Evolutionary conservation across 1,140 invertebrate species (phyloP), one percentile per base, ranked within the genome.

Genomic region (Euwallacea similis): DNA sequence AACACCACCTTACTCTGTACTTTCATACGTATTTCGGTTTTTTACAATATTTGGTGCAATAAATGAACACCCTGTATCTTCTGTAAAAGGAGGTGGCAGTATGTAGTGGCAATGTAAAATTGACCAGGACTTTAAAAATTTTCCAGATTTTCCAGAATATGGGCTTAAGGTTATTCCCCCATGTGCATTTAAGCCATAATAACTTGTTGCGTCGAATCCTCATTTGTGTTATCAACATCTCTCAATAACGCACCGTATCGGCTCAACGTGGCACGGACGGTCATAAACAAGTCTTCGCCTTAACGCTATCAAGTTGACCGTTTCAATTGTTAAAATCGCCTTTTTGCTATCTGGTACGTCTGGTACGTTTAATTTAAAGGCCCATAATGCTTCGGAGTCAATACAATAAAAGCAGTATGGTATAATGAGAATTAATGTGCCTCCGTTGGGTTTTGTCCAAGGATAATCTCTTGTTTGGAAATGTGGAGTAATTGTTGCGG

Each of bases 251-350:
- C 41, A 65, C 63, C 50, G 54, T 60, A 62, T 62, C 60, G 42
- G 42, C n/a, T 43, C 10, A 9, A 62, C 42, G 33, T 43, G 9
- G 21, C 21, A 33, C 21, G 60, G 60, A 62, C n/a, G 43, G 43
- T 42, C 50, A 65, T 65, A 65, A 65, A 65, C 42, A 16, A 65
- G 63, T 33, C 21, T 33, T 33, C 21, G 42, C 63, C 63, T 65
- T 65, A 46, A 55, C 63, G 21, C 42, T 65, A 65, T 65, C 63
- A 55, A 55, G 11, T 33, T 65, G 63, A 42, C 47, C 63, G 42
- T 65, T 65, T 65, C 63, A 65, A 65, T 65, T 65, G 63, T 65
- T 65, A 54, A 65, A 65, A 55, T 65, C 63, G 47, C 50, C 46
- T 13, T 55, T 62, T 65, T 13, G 21, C 61, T 65, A 65, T 65